Evolutionary conservation across 2,888 invertebrate species (phyloP), one percentile per base, ranked within the genome.

Genomic region (Amblyjoppa fuscipennis): DNA sequence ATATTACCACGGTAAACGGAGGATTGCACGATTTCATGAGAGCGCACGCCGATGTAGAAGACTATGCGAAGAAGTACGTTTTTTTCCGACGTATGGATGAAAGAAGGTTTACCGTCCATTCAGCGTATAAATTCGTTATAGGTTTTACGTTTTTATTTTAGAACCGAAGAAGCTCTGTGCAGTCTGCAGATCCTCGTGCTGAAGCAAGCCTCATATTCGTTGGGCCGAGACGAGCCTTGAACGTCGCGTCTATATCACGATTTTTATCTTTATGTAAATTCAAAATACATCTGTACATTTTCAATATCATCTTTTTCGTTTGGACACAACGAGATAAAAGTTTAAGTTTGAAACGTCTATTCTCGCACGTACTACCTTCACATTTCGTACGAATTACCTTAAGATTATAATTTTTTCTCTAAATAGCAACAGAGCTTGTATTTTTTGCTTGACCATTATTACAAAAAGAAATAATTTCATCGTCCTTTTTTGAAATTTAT

Each of bases 21-120:
- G 81, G 75, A n/a, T 70, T 92, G 7, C 84, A 88, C 38, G 74
- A 86, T 25, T 90, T 92, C 41, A 25, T 61, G 0, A 69, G 84
- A 83, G 86, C 70, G 3, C 78, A 82, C 56, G 28, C n/a, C 7
- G 86, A 87, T 25, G 81, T 89, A 64, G 78, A 85, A 71, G 53
- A 83, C 76, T 70, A 74, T n/a, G 80, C 84, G 38, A 86, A 87
- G 38, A 87, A 86, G 91, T 91, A 84, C 41, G 85, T 66, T 28
- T 25, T 64, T 73, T 31, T 16, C 56, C 45, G 1, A 76, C 20
- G 5, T 6, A 3, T 59, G 9, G 4, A 13, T 13, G 6, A 45
- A 34, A 3, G 28, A 49, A n/a, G 16, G 3, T 66, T 28, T 61
- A 5, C 56, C 16, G 16, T n/a, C 6, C 20, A 59, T 45, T 31